Evolutionary conservation across 1,140 invertebrate genomes (phyloP).

Genomic region (Andrena cerasifolii): DNA sequence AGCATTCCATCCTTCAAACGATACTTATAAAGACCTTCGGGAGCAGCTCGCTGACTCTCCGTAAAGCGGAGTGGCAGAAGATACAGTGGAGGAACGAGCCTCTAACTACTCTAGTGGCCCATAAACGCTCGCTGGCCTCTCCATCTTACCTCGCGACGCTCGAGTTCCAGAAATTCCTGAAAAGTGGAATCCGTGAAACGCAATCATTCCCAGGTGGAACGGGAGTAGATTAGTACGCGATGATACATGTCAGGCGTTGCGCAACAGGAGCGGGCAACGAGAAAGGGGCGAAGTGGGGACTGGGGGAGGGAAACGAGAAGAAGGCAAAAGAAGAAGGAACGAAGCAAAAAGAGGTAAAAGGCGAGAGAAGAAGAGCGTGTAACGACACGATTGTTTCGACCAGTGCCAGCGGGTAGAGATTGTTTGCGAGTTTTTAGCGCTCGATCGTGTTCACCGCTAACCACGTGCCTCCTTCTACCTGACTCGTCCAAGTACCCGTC

Average conservation of each 20-base stretch:
- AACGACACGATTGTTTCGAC: conserved; percentile 49
- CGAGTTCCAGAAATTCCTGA: conserved; percentile 54
- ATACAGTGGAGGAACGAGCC: conserved; percentile 10
- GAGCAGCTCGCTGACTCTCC: not conserved
- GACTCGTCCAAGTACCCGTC: not conserved
- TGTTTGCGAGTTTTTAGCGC: conserved; percentile 53
- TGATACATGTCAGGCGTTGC: not conserved
- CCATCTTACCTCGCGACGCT: not conserved
- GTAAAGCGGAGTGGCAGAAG: conserved; percentile 6
- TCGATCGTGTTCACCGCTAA: conserved; percentile 27
- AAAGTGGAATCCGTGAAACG: conserved; percentile 60
- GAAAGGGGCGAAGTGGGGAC: conserved; percentile 3
- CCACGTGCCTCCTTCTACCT: conserved; percentile 37
- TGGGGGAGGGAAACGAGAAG: not conserved
- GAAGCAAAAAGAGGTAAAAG: not conserved
- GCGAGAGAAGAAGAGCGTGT: conserved; percentile 26
- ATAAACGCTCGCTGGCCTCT: conserved; percentile 44
- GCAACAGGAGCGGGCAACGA: not conserved
- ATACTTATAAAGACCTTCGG: not conserved
- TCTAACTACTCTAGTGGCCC: conserved; percentile 49
- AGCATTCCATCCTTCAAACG: not conserved
- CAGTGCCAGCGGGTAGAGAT: conserved; percentile 45
- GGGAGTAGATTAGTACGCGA: not conserved
- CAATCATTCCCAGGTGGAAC: conserved; percentile 28
- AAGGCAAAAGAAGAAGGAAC: not conserved